These are phyloP conservation scores for Oncorhynchus mykiss DNA, from an alignment of 2,113 vertebrate species.

Conservation along the genomic window DNA sequence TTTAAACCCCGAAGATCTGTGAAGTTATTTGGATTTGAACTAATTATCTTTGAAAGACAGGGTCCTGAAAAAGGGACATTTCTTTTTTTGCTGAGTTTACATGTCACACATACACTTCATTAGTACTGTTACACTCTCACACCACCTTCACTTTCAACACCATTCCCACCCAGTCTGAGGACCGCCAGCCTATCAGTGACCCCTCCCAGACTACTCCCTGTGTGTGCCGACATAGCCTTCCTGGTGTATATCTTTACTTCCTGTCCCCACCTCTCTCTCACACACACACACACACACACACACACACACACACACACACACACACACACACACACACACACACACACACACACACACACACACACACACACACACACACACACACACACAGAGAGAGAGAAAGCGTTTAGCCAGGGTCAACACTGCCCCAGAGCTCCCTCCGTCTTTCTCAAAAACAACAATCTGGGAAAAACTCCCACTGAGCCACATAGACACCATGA, in stretches of 20 bases:
- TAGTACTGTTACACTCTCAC: not conserved
- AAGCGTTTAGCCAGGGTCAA: not conserved
- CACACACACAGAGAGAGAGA: not conserved
- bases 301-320: not conserved
- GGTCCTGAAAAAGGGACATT: too few species aligned
- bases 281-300: not conserved
- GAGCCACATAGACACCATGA: not conserved
- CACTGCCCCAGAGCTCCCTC: not conserved
- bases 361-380: not conserved
- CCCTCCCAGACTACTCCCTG: not conserved
- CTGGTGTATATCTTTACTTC: slow-evolving; percentile 30
- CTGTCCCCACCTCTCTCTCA: not conserved
- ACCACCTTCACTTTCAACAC: not conserved
- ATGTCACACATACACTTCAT: not conserved
- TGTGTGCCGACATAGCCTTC: slow-evolving; percentile 36
- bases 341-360: not conserved
- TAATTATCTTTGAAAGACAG: too few species aligned
- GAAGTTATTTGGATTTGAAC: too few species aligned
- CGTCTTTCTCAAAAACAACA: not conserved
- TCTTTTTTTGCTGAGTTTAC: too few species aligned
- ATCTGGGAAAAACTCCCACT: not conserved
- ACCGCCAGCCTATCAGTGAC: not conserved
- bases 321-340: too few species aligned
- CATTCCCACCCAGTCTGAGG: not conserved
- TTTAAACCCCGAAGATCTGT: too few species aligned